phyloP scores from a whole-genome alignment of 2,113 vertebrate genomes.

The Amphiprion ocellaris region DNA sequence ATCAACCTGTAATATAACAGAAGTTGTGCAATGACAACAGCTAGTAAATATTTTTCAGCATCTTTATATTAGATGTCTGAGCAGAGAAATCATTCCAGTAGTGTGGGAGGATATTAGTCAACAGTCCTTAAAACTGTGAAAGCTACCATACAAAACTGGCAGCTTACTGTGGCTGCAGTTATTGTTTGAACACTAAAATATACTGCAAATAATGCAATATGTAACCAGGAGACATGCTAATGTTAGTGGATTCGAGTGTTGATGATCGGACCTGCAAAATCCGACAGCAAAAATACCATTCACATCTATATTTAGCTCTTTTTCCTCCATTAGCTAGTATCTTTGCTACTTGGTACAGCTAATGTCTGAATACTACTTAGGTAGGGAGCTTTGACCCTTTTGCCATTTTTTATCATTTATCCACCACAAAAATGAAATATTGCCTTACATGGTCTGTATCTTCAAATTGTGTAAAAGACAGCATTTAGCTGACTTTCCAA shows the following conservation, averaged over 20 bases:
- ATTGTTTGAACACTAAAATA: background rate
- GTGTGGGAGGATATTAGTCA: constrained; percentile 11
- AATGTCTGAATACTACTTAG: background rate
- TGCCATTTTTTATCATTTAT: background rate
- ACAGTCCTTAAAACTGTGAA: constrained; percentile 16
- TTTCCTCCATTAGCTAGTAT: background rate
- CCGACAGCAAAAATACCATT: background rate
- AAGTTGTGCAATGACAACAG: constrained; percentile 33
- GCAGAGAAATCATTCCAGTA: constrained; percentile 30
- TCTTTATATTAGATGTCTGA: constrained; percentile 32
- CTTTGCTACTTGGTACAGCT: background rate
- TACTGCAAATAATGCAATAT: background rate
- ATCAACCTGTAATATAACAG: constrained; percentile 23
- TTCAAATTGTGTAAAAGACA: background rate
- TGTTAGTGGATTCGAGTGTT: background rate
- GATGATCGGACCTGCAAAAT: background rate
- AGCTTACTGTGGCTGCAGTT: background rate
- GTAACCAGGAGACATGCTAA: background rate
- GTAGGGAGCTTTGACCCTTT: background rate
- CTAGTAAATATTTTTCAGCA: constrained; percentile 35
- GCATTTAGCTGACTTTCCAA: background rate
- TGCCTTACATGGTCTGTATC: too few species aligned
- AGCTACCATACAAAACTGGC: background rate
- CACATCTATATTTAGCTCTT: background rate
- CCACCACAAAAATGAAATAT: too few species aligned